phyloP scores from a whole-genome alignment of 2,113 vertebrate genomes.

The Oryzias curvinotus region DNA sequence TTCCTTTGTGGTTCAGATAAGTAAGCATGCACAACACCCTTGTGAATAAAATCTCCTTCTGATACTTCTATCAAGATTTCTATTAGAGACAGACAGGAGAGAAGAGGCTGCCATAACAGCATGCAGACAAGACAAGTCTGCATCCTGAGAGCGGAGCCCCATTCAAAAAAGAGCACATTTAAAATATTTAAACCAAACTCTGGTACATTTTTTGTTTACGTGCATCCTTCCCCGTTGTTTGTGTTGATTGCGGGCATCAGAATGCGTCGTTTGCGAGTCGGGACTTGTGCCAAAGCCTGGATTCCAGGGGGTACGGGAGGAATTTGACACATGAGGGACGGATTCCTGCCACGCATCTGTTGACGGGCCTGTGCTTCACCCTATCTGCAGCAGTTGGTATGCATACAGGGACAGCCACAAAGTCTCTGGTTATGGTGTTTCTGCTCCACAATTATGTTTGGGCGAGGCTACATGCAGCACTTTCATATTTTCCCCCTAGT shows the following conservation, averaged over 20 bases:
- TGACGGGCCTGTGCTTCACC: constrained; percentile 44
- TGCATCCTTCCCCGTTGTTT: constrained; percentile 42
- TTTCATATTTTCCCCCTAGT: constrained; percentile 58
- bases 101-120: constrained; percentile 80
- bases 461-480: constrained; percentile 9
- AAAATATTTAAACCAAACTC: constrained; percentile 76
- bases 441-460: constrained; percentile 40
- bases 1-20: constrained; percentile 90
- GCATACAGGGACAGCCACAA: constrained; percentile 47
- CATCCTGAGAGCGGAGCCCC: constrained; percentile 57
- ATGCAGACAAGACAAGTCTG: constrained; percentile 64
- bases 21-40: constrained; percentile 88
- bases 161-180: constrained; percentile 66
- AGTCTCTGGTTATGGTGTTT: constrained; percentile 65
- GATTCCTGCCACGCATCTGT: constrained; percentile 39
- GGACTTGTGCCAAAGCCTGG: constrained; percentile 31
- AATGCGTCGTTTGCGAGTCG: constrained; percentile 41
- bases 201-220: constrained; percentile 43
- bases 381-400: constrained; percentile 41
- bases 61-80: constrained; percentile 96
- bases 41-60: constrained; percentile 97
- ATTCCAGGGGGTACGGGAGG: constrained; percentile 31
- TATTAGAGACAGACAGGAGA: constrained; percentile 84
- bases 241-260: constrained; percentile 64
- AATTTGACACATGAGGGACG: constrained; percentile 41